Evolutionary conservation across 2,113 vertebrate species (phyloP), one percentile per base, ranked within the genome.

Genomic region (Brachirus orientalis): DNA sequence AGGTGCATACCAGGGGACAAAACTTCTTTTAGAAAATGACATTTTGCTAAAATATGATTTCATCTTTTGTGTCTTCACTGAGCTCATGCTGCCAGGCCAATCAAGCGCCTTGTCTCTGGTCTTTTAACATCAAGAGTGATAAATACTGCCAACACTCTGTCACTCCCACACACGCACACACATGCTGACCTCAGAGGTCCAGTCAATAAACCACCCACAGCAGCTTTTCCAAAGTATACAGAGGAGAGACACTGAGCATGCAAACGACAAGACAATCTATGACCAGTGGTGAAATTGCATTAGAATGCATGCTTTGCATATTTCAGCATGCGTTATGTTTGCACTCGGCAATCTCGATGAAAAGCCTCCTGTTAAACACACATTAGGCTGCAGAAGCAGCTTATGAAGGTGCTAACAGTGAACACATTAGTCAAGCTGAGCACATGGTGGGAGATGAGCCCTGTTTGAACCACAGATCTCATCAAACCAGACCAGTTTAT

Each of bases 191-290:
- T 58, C 45, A 19, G 58, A 67, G 56, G 53, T 68, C 68, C 56
- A 67, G 83, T 89, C 85, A 71, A 86, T 85, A 85, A 75, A 71
- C 58, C 64, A 59, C 74, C 67, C 45, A 22, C 78, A 64, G 72
- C 74, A 65, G n/a, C 58, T 84, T 81, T 82, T 79, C 72, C 74
- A 70, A 63, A 69, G 60, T 67, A 33, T 38, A 41, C 16, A 78
- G 14, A 78, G 22, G 65, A 72, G 36, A 75, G 69, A 70, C 63
- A 65, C 2, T 47, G 13, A 38, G 40, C 55, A 16, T 61, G 20
- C 54, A 13, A 54, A 62, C 70, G 77, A 78, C 67, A 57, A 55
- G 10, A 14, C 10, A 40, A 76, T 86, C 69, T 28, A 62, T 67
- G 20, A n/a, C 61, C 63, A 64, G 73, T 73, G 62, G 44, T 41